phyloP scores from a whole-genome alignment of 2,797 vertebrate species.

The Micropoecilia bifurca region DNA sequence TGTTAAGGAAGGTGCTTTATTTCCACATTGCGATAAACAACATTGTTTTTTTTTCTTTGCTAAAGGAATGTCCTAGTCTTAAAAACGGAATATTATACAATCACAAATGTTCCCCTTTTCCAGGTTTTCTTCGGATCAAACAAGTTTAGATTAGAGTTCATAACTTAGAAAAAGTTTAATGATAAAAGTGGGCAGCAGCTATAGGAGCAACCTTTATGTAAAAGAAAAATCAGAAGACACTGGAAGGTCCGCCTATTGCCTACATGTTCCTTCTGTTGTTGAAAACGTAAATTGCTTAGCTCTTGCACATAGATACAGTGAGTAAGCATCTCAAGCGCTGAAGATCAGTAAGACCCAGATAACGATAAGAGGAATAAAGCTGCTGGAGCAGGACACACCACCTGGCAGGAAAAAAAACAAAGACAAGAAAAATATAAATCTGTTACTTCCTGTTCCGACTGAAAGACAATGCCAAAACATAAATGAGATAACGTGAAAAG shows the following conservation, averaged over 20 bases:
- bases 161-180: not conserved
- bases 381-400: fast-evolving
- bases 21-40: too few relatives aligned
- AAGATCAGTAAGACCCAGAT: not conserved
- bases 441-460: not conserved
- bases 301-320: not conserved
- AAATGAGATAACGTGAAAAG: not conserved
- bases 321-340: not conserved
- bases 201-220: not conserved
- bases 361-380: not conserved
- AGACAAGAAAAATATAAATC: not conserved
- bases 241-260: too few relatives aligned
- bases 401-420: not conserved
- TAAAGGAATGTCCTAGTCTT: not conserved
- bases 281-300: not conserved
- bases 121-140: not conserved
- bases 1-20: not conserved
- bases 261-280: not conserved
- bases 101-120: not conserved
- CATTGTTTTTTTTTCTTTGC: not conserved
- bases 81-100: not conserved
- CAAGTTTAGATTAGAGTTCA: not conserved
- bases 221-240: not conserved
- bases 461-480: not conserved
- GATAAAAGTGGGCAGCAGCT: not conserved